phyloP scores from a whole-genome alignment of 2,113 vertebrate species.

The Machaerirhynchus nigripectus region DNA sequence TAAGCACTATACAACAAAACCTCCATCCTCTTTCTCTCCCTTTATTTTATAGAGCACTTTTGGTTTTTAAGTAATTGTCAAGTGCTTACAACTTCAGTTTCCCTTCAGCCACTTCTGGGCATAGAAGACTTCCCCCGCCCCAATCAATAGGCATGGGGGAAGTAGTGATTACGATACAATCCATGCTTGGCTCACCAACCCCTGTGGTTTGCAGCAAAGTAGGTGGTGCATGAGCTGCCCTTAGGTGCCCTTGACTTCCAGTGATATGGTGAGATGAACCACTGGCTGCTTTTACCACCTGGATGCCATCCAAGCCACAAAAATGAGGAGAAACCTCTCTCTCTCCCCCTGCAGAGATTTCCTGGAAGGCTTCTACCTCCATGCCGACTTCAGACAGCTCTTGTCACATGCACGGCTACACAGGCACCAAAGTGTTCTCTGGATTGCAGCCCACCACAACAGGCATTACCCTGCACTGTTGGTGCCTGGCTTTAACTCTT shows the following conservation, averaged over 20 bases:
- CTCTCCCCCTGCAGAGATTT: background rate
- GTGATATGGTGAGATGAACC: background rate
- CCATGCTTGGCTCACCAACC: background rate
- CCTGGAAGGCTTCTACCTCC: background rate
- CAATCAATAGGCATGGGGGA: rapidly evolving
- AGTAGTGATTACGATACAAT: rapidly evolving
- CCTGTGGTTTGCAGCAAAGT: rapidly evolving
- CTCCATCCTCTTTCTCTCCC: background rate
- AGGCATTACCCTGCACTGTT: background rate
- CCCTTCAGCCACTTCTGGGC: background rate
- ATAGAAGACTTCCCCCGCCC: background rate
- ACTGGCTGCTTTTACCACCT: background rate
- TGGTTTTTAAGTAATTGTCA: background rate
- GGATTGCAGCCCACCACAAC: background rate
- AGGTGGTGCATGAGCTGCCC: too few species aligned
- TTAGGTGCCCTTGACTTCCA: background rate
- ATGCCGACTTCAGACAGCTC: background rate
- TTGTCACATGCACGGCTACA: rapidly evolving
- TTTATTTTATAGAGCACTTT: background rate
- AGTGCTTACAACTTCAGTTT: background rate
- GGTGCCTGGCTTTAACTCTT: constrained; percentile 4
- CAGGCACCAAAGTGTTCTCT: background rate
- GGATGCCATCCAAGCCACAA: background rate
- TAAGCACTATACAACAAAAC: background rate
- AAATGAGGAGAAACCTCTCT: background rate